Conservation (phyloP, 2,113 vertebrate genomes). For the Microtus ochrogaster region DNA sequence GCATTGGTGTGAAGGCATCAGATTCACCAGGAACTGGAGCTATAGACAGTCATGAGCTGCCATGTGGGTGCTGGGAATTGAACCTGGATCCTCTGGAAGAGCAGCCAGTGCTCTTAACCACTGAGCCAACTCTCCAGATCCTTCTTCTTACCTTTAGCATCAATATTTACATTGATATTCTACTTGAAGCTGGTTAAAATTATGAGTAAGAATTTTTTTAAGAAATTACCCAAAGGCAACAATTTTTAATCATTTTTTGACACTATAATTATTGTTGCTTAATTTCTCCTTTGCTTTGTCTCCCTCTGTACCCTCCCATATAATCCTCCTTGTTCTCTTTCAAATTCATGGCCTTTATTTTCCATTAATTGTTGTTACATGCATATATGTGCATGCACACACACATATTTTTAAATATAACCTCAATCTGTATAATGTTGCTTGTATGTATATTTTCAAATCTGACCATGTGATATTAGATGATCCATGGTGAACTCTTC, state of each 20-base stretch:
- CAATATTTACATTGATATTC: background rate
- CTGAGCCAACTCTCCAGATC: too few relatives aligned
- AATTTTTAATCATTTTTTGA: background rate
- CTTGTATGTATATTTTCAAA: background rate
- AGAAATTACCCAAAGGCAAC: background rate
- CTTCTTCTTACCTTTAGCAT: constrained; percentile 20
- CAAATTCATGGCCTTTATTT: background rate
- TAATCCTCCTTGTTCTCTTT: background rate
- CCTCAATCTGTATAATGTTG: background rate
- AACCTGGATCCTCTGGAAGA: too few relatives aligned
- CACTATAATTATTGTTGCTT: background rate
- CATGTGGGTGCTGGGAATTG: too few relatives aligned
- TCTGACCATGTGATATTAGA: background rate
- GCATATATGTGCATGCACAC: background rate
- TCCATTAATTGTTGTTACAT: background rate
- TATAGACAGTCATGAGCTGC: too few relatives aligned
- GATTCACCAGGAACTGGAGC: too few relatives aligned
- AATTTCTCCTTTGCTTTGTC: background rate
- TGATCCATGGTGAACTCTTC: background rate
- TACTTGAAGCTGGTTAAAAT: background rate
- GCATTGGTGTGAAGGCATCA: too few relatives aligned
- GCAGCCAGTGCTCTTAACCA: too few relatives aligned
- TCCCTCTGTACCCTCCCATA: background rate
- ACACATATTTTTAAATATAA: background rate
- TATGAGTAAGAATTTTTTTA: constrained; percentile 33